Evolutionary conservation across 2,888 invertebrate genomes (phyloP), one percentile per base, ranked within the genome.

Genomic region (Andrena camellia): DNA sequence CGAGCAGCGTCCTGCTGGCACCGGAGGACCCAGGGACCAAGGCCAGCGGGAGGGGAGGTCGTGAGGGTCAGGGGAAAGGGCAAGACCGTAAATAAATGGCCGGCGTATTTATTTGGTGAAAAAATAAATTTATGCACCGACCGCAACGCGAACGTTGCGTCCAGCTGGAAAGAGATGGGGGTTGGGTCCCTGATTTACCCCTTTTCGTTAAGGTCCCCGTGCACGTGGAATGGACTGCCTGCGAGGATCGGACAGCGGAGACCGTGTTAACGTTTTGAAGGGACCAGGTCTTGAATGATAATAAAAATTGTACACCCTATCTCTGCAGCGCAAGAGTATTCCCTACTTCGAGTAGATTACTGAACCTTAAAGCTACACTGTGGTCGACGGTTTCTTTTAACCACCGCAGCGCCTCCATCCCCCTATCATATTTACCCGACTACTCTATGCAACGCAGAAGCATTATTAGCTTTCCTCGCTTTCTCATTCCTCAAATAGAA

Each of bases 31-130:
- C 13, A 10, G 54, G 57, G 17, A 48, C 48, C 17, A 29, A 13
- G 17, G 26, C 50, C 26, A 50, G 54, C 54, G 33, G 10, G 20
- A 35, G 13, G 3, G 59, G 50, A 23, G 33, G 23, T 50, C 66
- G 33, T 20, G 10, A 66, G 74, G 70, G 63, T 75, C 66, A 63
- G 69, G 52, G 66, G 75, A 17, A 71, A 59, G 60, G 74, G 69
- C 67, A 78, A 81, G 83, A 81, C 85, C 85, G 88, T 86, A 89
- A 90, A 92, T 91, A 91, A 92, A 91, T 90, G 89, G 86, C 89
- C 88, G 78, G 85, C 66, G 88, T 88, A 89, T 91, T 91, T 91
- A 90, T 91, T 92, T 89, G 89, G 85, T 83, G 85, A 91, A 90
- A 87, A 90, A 90, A 90, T 86, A 90, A 92, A 90, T 91, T 90